Evolutionary conservation across 2,797 vertebrate genomes (phyloP).

Genomic region (Eulemur coronatus): DNA sequence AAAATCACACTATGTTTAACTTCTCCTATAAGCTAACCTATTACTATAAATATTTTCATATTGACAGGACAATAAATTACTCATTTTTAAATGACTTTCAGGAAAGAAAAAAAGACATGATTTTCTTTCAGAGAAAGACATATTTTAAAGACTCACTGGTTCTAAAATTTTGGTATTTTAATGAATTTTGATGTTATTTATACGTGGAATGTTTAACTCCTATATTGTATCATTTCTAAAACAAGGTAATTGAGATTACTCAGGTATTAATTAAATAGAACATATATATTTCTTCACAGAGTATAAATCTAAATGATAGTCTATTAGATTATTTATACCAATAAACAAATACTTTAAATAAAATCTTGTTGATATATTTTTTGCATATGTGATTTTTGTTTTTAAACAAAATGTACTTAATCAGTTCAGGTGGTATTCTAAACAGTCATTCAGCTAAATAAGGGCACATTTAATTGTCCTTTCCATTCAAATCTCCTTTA

Average conservation of each 20-base stretch:
- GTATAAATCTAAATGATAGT: not conserved
- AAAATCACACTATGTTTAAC: not conserved
- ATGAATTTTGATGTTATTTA: not conserved
- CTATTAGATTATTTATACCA: not conserved
- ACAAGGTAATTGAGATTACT: not conserved
- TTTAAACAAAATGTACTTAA: not conserved
- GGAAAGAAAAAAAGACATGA: not conserved
- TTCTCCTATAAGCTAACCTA: not conserved
- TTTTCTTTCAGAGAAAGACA: not conserved
- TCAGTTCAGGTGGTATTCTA: not conserved
- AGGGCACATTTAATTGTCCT: not conserved
- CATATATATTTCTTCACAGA: not conserved
- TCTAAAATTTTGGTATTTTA: not conserved
- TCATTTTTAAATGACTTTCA: not conserved
- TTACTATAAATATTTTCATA: not conserved
- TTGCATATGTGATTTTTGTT: slow-evolving; percentile 1
- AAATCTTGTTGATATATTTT: not conserved
- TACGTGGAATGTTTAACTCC: not conserved
- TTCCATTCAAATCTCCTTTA: not conserved
- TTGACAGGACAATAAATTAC: not conserved
- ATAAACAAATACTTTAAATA: not conserved
- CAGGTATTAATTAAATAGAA: not conserved
- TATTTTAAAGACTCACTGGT: not conserved
- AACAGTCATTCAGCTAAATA: not conserved
- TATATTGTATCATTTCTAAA: not conserved